These are phyloP conservation scores for Triplophysa siluroides DNA, from an alignment of 2,113 vertebrate genomes.

Conservation along the genomic window DNA sequence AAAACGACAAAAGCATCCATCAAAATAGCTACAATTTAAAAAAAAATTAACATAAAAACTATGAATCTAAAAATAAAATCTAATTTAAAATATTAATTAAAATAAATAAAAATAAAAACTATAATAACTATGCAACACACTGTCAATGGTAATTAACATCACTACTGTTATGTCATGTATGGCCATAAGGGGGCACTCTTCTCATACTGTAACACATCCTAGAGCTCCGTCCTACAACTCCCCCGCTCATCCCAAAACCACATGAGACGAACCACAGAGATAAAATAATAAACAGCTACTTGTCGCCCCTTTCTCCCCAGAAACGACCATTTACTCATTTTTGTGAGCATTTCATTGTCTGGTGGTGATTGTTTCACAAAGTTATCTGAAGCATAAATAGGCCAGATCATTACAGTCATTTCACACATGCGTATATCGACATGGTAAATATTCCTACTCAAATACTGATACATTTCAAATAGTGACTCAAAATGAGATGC, in stretches of 20 bases:
- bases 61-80: no score
- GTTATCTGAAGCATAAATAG: background rate
- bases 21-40: no score
- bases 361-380: slow-evolving; percentile 1
- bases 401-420: background rate
- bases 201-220: slow-evolving; percentile 63
- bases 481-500: slow-evolving; percentile 61
- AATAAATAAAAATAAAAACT: no score
- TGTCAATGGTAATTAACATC: background rate
- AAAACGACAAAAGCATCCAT: no score
- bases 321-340: background rate
- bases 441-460: no score
- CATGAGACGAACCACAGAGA: background rate
- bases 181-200: slow-evolving; percentile 79
- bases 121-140: no score
- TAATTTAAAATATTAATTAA: no score
- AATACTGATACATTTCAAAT: no score
- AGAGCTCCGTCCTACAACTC: slow-evolving; percentile 31
- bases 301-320: background rate
- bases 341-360: background rate
- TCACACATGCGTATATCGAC: background rate
- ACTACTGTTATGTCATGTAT: background rate
- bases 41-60: no score
- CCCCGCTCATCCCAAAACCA: slow-evolving; percentile 21
- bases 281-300: slow-evolving; percentile 1